phyloP scores from a whole-genome alignment of 2,113 vertebrate genomes.

The Zosterops japonicus region DNA sequence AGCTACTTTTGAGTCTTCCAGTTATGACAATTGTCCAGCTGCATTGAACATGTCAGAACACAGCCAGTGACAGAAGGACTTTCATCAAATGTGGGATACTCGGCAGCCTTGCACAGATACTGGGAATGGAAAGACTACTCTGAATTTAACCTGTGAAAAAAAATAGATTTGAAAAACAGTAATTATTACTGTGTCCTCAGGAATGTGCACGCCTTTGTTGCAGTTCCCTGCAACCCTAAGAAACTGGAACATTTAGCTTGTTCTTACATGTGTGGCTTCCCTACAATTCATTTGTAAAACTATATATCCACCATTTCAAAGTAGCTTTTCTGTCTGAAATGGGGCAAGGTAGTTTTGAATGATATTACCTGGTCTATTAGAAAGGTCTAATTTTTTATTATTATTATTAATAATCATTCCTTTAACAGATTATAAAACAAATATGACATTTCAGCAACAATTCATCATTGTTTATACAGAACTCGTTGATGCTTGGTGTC shows the following conservation, averaged over 20 bases:
- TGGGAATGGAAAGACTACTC: neutral
- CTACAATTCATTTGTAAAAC: neutral
- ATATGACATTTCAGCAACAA: slow-evolving; percentile 79
- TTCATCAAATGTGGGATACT: fast-evolving
- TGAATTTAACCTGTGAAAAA: neutral
- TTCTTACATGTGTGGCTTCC: neutral
- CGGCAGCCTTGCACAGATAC: neutral
- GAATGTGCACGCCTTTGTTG: neutral
- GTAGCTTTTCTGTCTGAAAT: neutral
- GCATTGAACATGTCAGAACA: neutral
- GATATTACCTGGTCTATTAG: slow-evolving; percentile 66
- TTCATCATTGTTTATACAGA: slow-evolving; percentile 66
- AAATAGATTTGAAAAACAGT: neutral
- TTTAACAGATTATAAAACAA: slow-evolving; percentile 86
- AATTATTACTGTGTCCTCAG: neutral
- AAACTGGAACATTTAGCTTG: neutral
- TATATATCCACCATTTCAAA: neutral
- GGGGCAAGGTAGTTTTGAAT: slow-evolving; percentile 31
- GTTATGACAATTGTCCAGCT: neutral
- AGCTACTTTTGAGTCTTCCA: neutral
- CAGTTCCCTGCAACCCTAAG: neutral
- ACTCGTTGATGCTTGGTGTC: slow-evolving; percentile 31
- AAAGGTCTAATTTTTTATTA: slow-evolving; percentile 78
- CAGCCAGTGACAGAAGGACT: neutral
- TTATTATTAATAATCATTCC: slow-evolving; percentile 75